Evolutionary conservation across 2,888 invertebrate genomes (phyloP).

Genomic region (Nomada fabriciana): DNA sequence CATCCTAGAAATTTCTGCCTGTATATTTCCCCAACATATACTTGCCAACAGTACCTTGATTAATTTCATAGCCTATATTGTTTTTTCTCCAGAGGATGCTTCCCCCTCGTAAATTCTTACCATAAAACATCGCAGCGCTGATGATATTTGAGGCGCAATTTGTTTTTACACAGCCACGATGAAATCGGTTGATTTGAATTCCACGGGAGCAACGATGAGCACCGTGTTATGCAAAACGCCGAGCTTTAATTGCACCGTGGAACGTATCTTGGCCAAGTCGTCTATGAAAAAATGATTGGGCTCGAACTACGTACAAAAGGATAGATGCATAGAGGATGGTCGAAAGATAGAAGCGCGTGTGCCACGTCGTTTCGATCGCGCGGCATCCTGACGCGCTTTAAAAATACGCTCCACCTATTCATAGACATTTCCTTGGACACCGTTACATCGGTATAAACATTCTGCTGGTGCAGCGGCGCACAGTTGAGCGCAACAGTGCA

Average conservation of each 20-base stretch:
- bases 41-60: too few relatives aligned
- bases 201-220: background rate
- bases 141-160: background rate
- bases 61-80: too few relatives aligned
- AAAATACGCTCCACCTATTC: conserved; percentile 48
- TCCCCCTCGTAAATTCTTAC: background rate
- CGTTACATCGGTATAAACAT: conserved; percentile 65
- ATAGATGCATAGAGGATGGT: too few relatives aligned
- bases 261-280: background rate
- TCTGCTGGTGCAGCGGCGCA: conserved; percentile 61
- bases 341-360: background rate
- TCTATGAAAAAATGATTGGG: conserved; percentile 12
- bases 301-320: too few relatives aligned
- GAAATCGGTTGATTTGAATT: conserved; percentile 4
- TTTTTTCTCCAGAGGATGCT: too few relatives aligned
- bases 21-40: too few relatives aligned
- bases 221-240: background rate
- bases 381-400: conserved; percentile 19
- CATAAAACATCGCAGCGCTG: background rate
- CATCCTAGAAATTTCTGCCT: too few relatives aligned
- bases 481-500: conserved; percentile 70
- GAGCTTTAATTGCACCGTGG: background rate
- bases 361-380: conserved; percentile 6
- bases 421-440: conserved; percentile 54
- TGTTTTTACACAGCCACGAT: background rate